Conservation (phyloP, 2,888 invertebrate genomes). For the Myopa testacea region DNA sequence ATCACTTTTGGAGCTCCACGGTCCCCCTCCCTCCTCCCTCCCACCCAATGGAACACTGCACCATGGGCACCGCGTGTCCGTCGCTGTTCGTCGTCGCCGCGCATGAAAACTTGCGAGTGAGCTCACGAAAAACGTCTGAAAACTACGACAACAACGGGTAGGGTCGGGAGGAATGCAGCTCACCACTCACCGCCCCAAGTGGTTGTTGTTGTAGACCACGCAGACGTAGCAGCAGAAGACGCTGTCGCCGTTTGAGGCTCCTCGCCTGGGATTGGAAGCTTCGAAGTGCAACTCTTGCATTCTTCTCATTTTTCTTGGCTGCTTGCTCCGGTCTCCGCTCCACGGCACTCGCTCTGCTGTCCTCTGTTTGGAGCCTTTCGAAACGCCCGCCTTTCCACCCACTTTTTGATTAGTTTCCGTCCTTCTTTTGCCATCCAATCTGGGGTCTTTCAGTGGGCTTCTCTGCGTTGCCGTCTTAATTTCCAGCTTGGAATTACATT, state of each 20-base stretch:
- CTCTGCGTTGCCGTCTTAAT: no score
- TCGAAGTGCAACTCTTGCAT: constrained; percentile 61
- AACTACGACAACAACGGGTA: background rate
- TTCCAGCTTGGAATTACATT: no score
- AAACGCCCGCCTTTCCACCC: constrained; percentile 39
- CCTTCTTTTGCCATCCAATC: background rate
- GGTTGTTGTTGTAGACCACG: constrained; percentile 22
- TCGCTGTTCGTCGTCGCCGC: constrained; percentile 24
- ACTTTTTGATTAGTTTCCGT: constrained; percentile 40
- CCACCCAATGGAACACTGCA: background rate
- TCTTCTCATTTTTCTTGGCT: constrained; percentile 42
- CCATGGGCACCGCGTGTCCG: constrained; percentile 35
- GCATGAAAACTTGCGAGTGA: constrained; percentile 30
- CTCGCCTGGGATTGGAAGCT: constrained; percentile 64
- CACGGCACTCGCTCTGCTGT: constrained; percentile 30
- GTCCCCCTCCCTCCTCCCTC: background rate
- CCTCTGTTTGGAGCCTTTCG: background rate
- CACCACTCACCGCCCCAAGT: no score
- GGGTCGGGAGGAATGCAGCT: background rate
- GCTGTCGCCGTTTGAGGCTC: constrained; percentile 27
- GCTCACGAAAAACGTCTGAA: constrained; percentile 2
- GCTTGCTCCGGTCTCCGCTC: constrained; percentile 41
- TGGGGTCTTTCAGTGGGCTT: background rate
- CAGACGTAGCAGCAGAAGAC: constrained; percentile 18
- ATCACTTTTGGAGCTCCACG: constrained; percentile 13